A percentile compares a stretch with the other conserved stretches of the same genome.
These are phyloP conservation scores for Catocala fraxini DNA, from an alignment of 2,888 invertebrate species.

Conservation along the genomic window DNA sequence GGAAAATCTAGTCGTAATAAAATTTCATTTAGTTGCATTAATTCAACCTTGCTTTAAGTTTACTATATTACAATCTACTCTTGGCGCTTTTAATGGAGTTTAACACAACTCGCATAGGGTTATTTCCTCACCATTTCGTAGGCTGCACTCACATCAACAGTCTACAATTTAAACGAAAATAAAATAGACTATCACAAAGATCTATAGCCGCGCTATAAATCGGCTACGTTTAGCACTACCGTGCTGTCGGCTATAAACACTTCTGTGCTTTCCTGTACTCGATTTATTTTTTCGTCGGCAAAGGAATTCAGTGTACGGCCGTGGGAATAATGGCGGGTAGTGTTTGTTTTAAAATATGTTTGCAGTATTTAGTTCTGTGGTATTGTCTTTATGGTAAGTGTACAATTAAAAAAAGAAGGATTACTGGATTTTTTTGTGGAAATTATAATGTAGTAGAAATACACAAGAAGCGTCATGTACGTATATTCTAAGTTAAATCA, in stretches of 20 bases:
- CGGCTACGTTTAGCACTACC: constrained; percentile 51
- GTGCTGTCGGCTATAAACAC: constrained; percentile 70
- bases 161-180: constrained; percentile 46
- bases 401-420: constrained; percentile 4
- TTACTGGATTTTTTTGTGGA: too few relatives aligned
- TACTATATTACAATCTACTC: too few relatives aligned
- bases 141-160: constrained; percentile 1
- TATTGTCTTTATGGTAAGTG: constrained; percentile 17
- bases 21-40: too few relatives aligned
- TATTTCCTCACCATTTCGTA: too few relatives aligned
- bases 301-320: constrained; percentile 53
- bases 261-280: constrained; percentile 72
- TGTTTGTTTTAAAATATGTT: constrained; percentile 24
- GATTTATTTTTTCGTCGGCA: constrained; percentile 51
- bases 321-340: constrained; percentile 35
- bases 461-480: too few relatives aligned
- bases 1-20: too few relatives aligned
- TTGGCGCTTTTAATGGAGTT: too few relatives aligned
- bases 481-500: too few relatives aligned
- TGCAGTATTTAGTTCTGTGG: constrained; percentile 11
- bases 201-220: constrained; percentile 51
- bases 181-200: constrained; percentile 47
- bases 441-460: too few relatives aligned
- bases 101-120: too few relatives aligned
- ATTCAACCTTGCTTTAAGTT: too few relatives aligned